Evolutionary conservation across 2,797 vertebrate species (phyloP).

Genomic region (Poeciliopsis turneri): DNA sequence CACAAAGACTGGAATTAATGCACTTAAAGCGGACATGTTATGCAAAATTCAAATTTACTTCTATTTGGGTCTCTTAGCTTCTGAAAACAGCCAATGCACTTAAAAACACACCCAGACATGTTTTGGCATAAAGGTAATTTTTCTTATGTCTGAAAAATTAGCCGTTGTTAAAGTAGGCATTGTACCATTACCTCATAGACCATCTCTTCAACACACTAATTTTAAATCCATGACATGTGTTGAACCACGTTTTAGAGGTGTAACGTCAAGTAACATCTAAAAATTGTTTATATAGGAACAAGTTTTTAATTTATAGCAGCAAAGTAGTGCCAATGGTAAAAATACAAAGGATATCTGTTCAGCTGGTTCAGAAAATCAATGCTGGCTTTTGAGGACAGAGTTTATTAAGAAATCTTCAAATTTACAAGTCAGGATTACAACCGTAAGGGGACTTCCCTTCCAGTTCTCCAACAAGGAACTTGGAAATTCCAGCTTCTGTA

Average conservation of each 20-base stretch:
- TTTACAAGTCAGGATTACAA: neutral
- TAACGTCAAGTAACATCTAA: too few species aligned
- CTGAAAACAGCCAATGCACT: too few species aligned
- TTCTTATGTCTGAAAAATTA: too few species aligned
- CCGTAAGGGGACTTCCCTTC: neutral
- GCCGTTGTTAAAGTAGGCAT: too few species aligned
- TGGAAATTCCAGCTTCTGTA: neutral
- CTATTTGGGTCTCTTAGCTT: too few species aligned
- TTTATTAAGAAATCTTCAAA: neutral
- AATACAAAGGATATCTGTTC: neutral
- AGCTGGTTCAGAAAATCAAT: neutral
- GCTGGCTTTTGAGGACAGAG: neutral
- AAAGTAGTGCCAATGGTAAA: neutral
- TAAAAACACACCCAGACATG: too few species aligned
- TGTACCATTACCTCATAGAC: neutral
- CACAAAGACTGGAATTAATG: slow-evolving; percentile 9
- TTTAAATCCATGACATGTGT: neutral
- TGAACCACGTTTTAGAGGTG: neutral
- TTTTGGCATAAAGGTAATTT: too few species aligned
- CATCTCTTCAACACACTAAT: neutral
- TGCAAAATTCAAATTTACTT: too few species aligned
- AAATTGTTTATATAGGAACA: neutral
- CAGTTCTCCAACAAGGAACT: neutral
- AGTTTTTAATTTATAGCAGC: neutral
- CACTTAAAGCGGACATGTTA: neutral